Conservation (phyloP, 1,140 invertebrate genomes). For the Scaptomyza pallida region DNA sequence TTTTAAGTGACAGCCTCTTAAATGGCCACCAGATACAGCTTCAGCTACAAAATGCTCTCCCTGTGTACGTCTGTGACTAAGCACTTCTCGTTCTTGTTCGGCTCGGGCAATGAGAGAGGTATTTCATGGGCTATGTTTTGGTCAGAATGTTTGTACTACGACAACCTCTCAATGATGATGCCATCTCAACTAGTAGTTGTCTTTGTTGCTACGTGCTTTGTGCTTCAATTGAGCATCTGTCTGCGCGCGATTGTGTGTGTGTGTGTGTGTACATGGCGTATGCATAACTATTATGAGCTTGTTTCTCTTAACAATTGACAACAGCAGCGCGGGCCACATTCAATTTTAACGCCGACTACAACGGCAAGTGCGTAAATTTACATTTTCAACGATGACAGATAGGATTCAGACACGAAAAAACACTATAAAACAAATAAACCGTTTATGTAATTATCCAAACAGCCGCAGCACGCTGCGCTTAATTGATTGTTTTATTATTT, state of each 20-base stretch:
- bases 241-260: not conserved
- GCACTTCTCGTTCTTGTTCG: not conserved
- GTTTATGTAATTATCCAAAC: slow-evolving; percentile 59
- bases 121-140: slow-evolving; percentile 45
- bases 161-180: slow-evolving; percentile 52
- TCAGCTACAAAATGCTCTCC: slow-evolving; percentile 55
- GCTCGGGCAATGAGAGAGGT: slow-evolving; percentile 54
- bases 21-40: slow-evolving; percentile 36
- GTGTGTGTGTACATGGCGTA: slow-evolving; percentile 46
- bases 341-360: slow-evolving; percentile 52
- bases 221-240: not conserved
- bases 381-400: slow-evolving; percentile 25
- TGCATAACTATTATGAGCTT: slow-evolving; percentile 67
- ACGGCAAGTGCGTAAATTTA: slow-evolving; percentile 45
- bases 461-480: slow-evolving; percentile 37
- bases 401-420: slow-evolving; percentile 1
- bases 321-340: slow-evolving; percentile 47
- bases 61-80: slow-evolving; percentile 1
- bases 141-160: slow-evolving; percentile 42
- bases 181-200: slow-evolving; percentile 19
- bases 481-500: slow-evolving; percentile 75
- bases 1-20: slow-evolving; percentile 26
- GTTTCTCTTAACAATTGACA: slow-evolving; percentile 59
- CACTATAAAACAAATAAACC: slow-evolving; percentile 37
- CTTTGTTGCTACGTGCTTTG: slow-evolving; percentile 22